Evolutionary conservation across 2,888 invertebrate species (phyloP).

Genomic region (Physocephala rufipes): DNA sequence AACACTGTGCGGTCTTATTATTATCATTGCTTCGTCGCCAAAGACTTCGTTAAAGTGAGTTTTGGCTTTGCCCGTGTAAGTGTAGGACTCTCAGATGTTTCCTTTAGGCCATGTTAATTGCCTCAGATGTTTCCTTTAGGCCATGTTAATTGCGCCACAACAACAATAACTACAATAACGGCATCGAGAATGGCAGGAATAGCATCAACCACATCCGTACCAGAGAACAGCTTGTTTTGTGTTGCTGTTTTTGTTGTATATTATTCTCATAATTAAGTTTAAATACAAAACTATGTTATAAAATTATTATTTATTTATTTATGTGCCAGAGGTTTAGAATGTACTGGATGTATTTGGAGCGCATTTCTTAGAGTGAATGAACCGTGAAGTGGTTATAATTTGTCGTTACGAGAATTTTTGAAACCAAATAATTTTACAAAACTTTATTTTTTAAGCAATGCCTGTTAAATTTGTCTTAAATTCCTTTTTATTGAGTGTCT

Average conservation of each 20-base stretch:
- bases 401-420: no score
- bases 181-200: no score
- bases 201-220: slow-evolving; percentile 9
- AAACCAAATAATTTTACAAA: no score
- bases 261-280: slow-evolving; percentile 35
- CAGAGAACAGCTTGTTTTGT: slow-evolving; percentile 18
- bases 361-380: no score
- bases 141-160: slow-evolving; percentile 24
- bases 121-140: slow-evolving; percentile 28
- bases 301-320: slow-evolving; percentile 4
- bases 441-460: no score
- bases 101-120: slow-evolving; percentile 32
- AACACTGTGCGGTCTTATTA: slow-evolving; percentile 6
- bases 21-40: slow-evolving; percentile 12
- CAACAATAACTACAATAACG: slow-evolving; percentile 16
- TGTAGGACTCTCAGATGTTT: slow-evolving; percentile 33
- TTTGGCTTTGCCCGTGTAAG: slow-evolving; percentile 34
- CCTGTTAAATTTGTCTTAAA: no score
- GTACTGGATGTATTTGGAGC: no score
- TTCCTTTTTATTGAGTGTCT: no score
- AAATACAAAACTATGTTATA: slow-evolving; percentile 30
- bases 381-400: no score
- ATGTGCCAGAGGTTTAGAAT: no score
- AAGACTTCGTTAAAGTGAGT: no score
- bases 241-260: no score